Percentiles rank a stretch among this genome's conserved stretches.
These are phyloP conservation scores for Cervus canadensis DNA, from an alignment of 2,113 vertebrate species.

Conservation along the genomic window DNA sequence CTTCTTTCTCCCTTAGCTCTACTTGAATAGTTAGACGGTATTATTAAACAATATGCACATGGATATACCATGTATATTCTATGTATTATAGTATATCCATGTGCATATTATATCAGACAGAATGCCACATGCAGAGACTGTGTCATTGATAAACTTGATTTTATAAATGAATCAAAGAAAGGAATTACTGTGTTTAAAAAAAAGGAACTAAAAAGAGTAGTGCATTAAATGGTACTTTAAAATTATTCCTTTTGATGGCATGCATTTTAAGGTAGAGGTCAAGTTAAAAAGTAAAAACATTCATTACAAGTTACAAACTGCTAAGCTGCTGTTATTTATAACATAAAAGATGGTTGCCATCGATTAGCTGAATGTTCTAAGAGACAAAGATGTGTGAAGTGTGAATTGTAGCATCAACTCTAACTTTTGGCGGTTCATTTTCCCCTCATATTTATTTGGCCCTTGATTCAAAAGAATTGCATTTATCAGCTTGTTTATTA, in stretches of 20 bases:
- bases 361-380: background rate
- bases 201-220: background rate
- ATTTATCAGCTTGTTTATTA: background rate
- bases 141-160: background rate
- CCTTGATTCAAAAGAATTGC: background rate
- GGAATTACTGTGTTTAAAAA: background rate
- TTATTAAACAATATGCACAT: background rate
- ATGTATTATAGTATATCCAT: background rate
- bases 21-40: background rate
- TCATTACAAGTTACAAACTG: background rate
- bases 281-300: background rate
- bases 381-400: background rate
- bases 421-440: background rate
- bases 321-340: background rate
- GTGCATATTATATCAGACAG: background rate
- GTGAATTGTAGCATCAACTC: background rate
- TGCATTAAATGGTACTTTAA: background rate
- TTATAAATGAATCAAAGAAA: slow-evolving; percentile 9
- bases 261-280: slow-evolving; percentile 10
- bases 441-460: background rate
- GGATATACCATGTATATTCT: background rate
- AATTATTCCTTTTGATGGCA: background rate
- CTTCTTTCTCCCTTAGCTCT: background rate
- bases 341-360: background rate
- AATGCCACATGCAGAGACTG: background rate